Base-by-base conservation (phyloP, 2,113 vertebrate genomes). In the Sterna hirundo region DNA sequence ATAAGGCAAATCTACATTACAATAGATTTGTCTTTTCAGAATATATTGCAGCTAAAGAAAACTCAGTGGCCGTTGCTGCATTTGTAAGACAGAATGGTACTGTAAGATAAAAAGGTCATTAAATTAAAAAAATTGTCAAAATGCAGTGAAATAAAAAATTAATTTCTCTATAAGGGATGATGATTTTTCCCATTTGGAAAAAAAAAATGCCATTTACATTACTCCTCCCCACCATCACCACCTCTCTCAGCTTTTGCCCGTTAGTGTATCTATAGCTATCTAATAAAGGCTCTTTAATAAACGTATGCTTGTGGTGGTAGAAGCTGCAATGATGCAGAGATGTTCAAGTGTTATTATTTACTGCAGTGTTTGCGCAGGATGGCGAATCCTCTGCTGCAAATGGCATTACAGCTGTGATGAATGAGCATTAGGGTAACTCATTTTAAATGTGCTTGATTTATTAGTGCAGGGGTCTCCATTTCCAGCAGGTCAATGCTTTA, bases 381-480 rank as follows among this genome's bases (percentile, higher is more conserved):
- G 97, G 99, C 98, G 98, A 98, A 99, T 99, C 99, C 98, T 98
- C 98, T 98, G 98, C 99, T 98, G 99, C 99, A 99, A 99, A 99
- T 99, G 99, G 99, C 99, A 99, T 99, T 99, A 99, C 98, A 98
- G 98, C 98, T 62, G 98, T 99, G 99, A 99, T 99, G 99, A 99
- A 99, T 99, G 99, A 99, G 99, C 99, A 99, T 99, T 99, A 99
- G 99, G 99, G 99, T 99, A 99, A 99, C 99, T 99, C 99, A 99
- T 99, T 99, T 99, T 99, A 99, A 99, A 99, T 98, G 99, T 99
- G 98, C 98, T 99, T 99, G 99, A 99, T 99, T 99, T 99, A 99
- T 99, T 99, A 99, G 98, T 97, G 72, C 93, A 90, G 98, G 97
- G 98, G 99, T 99, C 99, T 99, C 99, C 98, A 99, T 99, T 99